These are phyloP conservation scores for Carcinoscorpius rotundicauda DNA, from an alignment of 1,140 invertebrate genomes.

Conservation along the genomic window DNA sequence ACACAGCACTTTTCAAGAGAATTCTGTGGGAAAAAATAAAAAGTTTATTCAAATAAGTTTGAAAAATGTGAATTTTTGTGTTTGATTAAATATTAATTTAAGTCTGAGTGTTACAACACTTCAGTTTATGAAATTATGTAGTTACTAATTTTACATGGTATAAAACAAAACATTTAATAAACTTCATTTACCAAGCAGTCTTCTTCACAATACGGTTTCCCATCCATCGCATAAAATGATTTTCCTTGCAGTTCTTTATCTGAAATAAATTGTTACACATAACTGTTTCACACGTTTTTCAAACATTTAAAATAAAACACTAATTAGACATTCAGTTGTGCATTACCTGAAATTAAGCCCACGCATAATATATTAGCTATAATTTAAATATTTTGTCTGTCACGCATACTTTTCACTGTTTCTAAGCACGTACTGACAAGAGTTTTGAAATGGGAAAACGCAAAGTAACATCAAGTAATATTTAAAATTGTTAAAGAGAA, in stretches of 20 bases:
- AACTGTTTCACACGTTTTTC: neutral
- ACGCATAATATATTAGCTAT: no score
- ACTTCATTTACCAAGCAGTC: slow-evolving; percentile 64
- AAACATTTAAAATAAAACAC: no score
- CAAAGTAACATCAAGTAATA: no score
- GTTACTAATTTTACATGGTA: neutral
- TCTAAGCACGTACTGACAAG: no score
- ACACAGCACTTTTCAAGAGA: slow-evolving; percentile 94
- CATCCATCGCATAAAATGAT: slow-evolving; percentile 89
- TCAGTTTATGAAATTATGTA: neutral
- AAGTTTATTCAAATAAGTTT: neutral
- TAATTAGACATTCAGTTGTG: no score
- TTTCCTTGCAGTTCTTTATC: slow-evolving; percentile 73
- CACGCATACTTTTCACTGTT: no score
- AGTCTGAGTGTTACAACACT: neutral
- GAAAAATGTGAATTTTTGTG: neutral
- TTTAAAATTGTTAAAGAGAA: no score
- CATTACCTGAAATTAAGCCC: no score
- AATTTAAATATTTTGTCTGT: no score
- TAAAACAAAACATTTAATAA: slow-evolving; percentile 2
- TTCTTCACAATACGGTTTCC: slow-evolving; percentile 83
- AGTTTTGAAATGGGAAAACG: no score
- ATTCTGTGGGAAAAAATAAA: slow-evolving; percentile 42
- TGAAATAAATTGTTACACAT: slow-evolving; percentile 13
- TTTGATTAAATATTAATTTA: neutral